A percentile compares a stretch with the other conserved stretches of the same genome.
phyloP scores from a whole-genome alignment of 2,888 invertebrate genomes.

The Drosophila birchii region DNA sequence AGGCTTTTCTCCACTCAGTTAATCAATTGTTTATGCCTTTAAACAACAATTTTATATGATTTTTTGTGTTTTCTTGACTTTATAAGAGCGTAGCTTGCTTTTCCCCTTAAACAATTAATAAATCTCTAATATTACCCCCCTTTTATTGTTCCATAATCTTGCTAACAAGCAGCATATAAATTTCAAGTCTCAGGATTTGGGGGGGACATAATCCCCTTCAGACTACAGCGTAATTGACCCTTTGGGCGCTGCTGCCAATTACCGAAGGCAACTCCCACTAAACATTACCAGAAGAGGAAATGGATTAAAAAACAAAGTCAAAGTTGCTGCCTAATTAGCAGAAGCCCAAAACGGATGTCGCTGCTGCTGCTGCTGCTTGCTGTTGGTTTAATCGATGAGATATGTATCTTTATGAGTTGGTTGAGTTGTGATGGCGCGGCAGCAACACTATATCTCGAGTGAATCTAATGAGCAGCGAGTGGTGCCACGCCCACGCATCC shows the following conservation, averaged over 20 bases:
- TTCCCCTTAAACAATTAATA: background rate
- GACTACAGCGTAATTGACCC: conserved; percentile 2
- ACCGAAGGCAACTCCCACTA: background rate
- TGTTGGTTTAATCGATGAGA: conserved; percentile 27
- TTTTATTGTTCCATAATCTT: background rate
- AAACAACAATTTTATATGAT: no score
- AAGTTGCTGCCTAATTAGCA: conserved; percentile 19
- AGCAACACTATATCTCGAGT: conserved; percentile 38
- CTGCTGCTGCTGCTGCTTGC: background rate
- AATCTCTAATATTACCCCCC: background rate
- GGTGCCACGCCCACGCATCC: conserved; percentile 49
- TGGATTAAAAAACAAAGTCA: conserved; percentile 8
- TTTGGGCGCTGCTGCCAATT: conserved; percentile 10
- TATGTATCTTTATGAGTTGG: conserved; percentile 22
- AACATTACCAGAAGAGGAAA: background rate
- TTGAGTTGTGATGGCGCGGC: conserved; percentile 10
- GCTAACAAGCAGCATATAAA: background rate
- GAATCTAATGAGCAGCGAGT: conserved; percentile 44
- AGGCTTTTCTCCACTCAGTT: no score
- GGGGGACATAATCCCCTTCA: background rate
- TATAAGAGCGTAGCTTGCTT: background rate
- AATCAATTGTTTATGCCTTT: no score
- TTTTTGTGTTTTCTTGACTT: background rate
- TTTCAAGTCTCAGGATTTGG: conserved; percentile 2
- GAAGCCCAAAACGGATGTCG: conserved; percentile 20